These are phyloP conservation scores for Pangasius djambal DNA, from an alignment of 2,797 vertebrate species.

Conservation along the genomic window DNA sequence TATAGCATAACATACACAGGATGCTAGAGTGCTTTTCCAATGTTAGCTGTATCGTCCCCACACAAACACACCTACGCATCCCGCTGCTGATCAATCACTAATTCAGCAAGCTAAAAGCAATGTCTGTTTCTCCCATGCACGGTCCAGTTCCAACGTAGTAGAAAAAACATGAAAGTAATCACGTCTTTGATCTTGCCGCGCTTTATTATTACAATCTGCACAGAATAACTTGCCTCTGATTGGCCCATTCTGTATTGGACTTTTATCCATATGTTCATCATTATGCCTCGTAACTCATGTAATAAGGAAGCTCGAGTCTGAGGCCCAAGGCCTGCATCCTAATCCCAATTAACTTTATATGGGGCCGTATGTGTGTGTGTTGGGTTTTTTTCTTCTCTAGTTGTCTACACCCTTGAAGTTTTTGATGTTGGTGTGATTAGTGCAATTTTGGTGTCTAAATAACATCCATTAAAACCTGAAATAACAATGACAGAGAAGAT, in stretches of 20 bases:
- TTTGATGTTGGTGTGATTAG: constrained; percentile 41
- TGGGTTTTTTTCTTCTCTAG: constrained; percentile 18
- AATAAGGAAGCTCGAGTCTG: constrained; percentile 52
- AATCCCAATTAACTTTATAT: constrained; percentile 68
- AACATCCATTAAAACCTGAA: constrained; percentile 22
- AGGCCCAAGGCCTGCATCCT: constrained; percentile 64
- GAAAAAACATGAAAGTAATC: constrained; percentile 69
- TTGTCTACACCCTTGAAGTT: constrained; percentile 41
- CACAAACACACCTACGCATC: not conserved
- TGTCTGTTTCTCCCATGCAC: constrained; percentile 5
- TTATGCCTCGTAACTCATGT: constrained; percentile 67
- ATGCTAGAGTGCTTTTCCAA: not conserved
- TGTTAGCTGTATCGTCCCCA: not conserved
- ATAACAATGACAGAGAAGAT: constrained; percentile 12
- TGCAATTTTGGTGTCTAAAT: constrained; percentile 35
- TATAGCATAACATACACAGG: not conserved
- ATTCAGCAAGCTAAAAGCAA: constrained; percentile 21
- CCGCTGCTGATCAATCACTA: constrained; percentile 42
- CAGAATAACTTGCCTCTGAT: constrained; percentile 76
- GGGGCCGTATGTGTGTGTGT: constrained; percentile 30
- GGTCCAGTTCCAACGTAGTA: constrained; percentile 54
- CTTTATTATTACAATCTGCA: constrained; percentile 78
- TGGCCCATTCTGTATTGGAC: constrained; percentile 62
- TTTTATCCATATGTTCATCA: constrained; percentile 75
- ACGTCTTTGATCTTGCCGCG: constrained; percentile 75